Percentiles rank a stretch among this genome's conserved stretches.
These are phyloP conservation scores for Nymphalis urticae DNA, from an alignment of 2,888 invertebrate genomes.

Conservation along the genomic window DNA sequence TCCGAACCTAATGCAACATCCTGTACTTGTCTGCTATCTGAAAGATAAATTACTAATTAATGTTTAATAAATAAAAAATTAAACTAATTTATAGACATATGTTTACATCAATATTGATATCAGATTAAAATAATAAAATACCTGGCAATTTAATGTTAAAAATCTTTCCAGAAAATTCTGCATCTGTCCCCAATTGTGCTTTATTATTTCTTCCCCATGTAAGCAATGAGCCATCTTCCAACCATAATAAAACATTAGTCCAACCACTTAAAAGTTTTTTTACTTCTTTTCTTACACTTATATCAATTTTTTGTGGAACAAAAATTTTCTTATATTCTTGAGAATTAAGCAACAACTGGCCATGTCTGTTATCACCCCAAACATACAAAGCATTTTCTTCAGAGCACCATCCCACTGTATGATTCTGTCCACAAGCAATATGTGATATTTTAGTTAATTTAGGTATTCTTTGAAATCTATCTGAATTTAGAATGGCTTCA, in stretches of 20 bases:
- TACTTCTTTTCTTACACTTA: slow-evolving; percentile 79
- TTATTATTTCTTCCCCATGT: slow-evolving; percentile 92
- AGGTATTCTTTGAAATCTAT: slow-evolving; percentile 78
- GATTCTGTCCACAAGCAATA: slow-evolving; percentile 91
- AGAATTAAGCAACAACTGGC: slow-evolving; percentile 85
- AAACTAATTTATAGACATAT: too few species aligned
- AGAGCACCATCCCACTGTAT: slow-evolving; percentile 83
- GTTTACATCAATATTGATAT: too few species aligned
- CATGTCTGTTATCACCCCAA: slow-evolving; percentile 93
- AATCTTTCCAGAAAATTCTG: slow-evolving; percentile 58
- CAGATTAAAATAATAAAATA: slow-evolving; percentile 43
- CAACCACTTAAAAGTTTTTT: slow-evolving; percentile 86
- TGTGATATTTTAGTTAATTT: slow-evolving; percentile 81
- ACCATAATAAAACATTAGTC: slow-evolving; percentile 87
- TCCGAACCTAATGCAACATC: slow-evolving; percentile 88
- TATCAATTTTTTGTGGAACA: slow-evolving; percentile 79
- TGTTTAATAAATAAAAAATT: background rate
- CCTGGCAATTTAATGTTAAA: slow-evolving; percentile 64
- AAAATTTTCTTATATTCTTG: slow-evolving; percentile 75
- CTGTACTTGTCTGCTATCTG: slow-evolving; percentile 72
- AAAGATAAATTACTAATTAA: slow-evolving; percentile 44
- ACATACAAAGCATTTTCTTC: slow-evolving; percentile 83
- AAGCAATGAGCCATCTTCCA: slow-evolving; percentile 83
- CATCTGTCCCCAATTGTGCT: slow-evolving; percentile 85
- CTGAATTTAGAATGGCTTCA: slow-evolving; percentile 55